phyloP scores from a whole-genome alignment of 1,140 invertebrate species.

The Panulirus ornatus region DNA sequence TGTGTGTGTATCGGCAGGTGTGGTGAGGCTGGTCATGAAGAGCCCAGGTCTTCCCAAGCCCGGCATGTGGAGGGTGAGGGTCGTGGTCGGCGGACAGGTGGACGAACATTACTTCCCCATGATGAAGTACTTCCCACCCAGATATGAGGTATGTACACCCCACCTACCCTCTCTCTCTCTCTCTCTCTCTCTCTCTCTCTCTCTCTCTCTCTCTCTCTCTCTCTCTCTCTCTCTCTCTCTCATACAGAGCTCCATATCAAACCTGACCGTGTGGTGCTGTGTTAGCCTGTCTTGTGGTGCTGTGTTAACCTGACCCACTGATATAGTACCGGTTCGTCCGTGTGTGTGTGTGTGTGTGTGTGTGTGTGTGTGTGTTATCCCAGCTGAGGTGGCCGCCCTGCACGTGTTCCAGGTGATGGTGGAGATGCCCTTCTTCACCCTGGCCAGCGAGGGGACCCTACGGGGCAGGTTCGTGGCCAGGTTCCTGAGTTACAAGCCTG shows the following conservation, averaged over 20 bases:
- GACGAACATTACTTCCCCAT: slow-evolving; percentile 34
- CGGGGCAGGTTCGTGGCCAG: slow-evolving; percentile 8
- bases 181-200: too few species aligned
- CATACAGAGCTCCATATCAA: too few species aligned
- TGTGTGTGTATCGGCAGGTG: background rate
- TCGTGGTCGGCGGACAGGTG: slow-evolving; percentile 9
- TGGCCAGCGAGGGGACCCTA: background rate
- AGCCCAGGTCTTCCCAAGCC: slow-evolving; percentile 17
- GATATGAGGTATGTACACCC: slow-evolving; percentile 34
- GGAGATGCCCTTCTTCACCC: slow-evolving; percentile 41
- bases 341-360: background rate
- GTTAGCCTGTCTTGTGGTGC: background rate
- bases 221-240: too few species aligned
- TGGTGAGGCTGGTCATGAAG: slow-evolving; percentile 21
- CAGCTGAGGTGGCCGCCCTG: background rate
- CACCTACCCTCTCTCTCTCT: background rate
- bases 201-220: too few species aligned
- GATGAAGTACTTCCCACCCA: slow-evolving; percentile 34
- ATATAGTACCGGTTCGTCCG: too few species aligned
- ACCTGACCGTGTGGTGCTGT: too few species aligned
- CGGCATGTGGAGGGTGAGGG: slow-evolving; percentile 48
- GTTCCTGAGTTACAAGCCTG: slow-evolving; percentile 45
- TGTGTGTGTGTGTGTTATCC: background rate
- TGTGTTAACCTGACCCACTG: too few species aligned
- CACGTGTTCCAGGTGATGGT: slow-evolving; percentile 35